Conservation (phyloP, 2,113 vertebrate species). For the Phyllostomus discolor region DNA sequence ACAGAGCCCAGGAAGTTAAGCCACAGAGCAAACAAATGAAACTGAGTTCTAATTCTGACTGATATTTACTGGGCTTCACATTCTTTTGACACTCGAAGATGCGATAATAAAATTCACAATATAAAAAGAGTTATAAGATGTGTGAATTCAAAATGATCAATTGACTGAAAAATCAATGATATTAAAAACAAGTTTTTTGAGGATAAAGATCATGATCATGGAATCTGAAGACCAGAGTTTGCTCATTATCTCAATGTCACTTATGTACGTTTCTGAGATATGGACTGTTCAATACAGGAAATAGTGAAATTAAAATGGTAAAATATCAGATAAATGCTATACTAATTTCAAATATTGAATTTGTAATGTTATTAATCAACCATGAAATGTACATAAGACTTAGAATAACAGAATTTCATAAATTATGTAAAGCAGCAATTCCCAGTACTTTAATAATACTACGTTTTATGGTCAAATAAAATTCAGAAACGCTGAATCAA, state of each 20-base stretch:
- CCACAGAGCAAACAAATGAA: background rate
- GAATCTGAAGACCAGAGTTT: background rate
- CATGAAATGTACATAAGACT: background rate
- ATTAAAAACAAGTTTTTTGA: background rate
- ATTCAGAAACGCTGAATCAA: background rate
- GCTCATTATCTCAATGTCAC: background rate
- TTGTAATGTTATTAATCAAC: background rate
- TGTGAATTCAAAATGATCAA: background rate
- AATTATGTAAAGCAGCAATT: background rate
- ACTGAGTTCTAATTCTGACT: background rate
- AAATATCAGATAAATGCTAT: background rate
- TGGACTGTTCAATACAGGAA: background rate
- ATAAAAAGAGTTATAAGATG: background rate
- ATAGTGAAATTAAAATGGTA: background rate
- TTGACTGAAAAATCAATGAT: background rate
- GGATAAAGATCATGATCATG: background rate
- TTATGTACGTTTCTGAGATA: constrained; percentile 13
- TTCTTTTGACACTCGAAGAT: background rate
- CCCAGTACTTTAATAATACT: background rate
- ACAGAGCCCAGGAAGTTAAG: background rate
- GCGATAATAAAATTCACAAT: background rate
- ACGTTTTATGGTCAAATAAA: background rate
- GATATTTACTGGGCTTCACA: background rate
- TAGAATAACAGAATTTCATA: background rate
- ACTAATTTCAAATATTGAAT: background rate